phyloP scores from a whole-genome alignment of 2,113 vertebrate species.

The Odontesthes bonariensis region DNA sequence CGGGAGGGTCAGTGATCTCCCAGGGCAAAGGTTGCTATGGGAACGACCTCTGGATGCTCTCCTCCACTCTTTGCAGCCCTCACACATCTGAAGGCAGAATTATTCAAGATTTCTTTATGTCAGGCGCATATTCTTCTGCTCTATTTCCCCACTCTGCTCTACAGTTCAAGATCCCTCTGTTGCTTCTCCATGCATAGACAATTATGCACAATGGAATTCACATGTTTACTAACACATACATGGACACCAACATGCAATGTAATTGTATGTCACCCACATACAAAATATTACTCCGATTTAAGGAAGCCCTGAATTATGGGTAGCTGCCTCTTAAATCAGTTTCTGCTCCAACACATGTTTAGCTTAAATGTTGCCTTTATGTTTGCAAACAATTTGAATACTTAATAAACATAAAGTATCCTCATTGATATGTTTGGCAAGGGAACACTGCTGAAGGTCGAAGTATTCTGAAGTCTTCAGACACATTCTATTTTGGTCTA shows the following conservation, averaged over 20 bases:
- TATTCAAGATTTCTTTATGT: constrained; percentile 75
- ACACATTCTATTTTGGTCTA: constrained; percentile 28
- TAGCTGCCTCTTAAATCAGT: constrained; percentile 9
- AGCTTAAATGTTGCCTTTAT: neutral
- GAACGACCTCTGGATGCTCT: constrained; percentile 82
- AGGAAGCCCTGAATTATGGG: constrained; percentile 1
- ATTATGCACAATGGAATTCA: constrained; percentile 39
- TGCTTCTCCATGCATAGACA: constrained; percentile 27
- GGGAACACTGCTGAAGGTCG: constrained; percentile 25
- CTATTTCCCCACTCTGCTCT: constrained; percentile 75
- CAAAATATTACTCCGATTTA: constrained; percentile 12
- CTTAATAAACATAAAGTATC: constrained; percentile 7
- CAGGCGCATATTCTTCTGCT: constrained; percentile 78
- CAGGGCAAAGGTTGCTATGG: constrained; percentile 84
- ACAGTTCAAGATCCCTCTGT: constrained; percentile 47
- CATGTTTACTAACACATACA: constrained; percentile 17
- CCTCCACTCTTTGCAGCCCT: constrained; percentile 60
- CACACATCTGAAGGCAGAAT: constrained; percentile 74
- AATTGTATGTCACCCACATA: neutral
- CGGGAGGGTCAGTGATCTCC: constrained; percentile 81
- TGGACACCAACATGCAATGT: constrained; percentile 17
- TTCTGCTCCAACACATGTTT: neutral
- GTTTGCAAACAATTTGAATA: neutral
- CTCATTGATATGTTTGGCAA: constrained; percentile 15
- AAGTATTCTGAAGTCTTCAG: constrained; percentile 30